phyloP scores from a whole-genome alignment of 2,888 invertebrate genomes.

The Eledone cirrhosa region DNA sequence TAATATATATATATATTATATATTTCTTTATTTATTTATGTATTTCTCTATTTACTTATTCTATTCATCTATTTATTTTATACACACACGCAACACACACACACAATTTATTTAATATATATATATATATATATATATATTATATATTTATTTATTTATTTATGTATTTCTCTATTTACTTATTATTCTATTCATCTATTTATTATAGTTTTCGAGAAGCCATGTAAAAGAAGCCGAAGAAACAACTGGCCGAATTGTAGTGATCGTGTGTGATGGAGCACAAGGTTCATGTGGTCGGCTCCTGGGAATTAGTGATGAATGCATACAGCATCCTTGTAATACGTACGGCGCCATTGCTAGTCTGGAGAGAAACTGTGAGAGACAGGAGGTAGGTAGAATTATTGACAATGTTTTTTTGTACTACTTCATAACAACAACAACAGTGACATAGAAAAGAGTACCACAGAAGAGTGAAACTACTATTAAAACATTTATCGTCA shows the following conservation, averaged over 20 bases:
- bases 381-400: constrained; percentile 28
- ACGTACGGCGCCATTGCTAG: constrained; percentile 61
- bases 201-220: constrained; percentile 56
- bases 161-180: not conserved
- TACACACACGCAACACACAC: too few species aligned
- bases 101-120: too few species aligned
- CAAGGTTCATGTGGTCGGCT: constrained; percentile 53
- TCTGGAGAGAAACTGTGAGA: constrained; percentile 50
- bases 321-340: constrained; percentile 52
- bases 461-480: too few species aligned
- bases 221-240: constrained; percentile 48
- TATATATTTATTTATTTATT: not conserved
- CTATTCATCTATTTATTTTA: too few species aligned
- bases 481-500: too few species aligned
- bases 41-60: too few species aligned
- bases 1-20: too few species aligned
- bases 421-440: too few species aligned
- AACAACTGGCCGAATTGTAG: constrained; percentile 50
- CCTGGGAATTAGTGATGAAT: constrained; percentile 61
- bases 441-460: too few species aligned
- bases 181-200: too few species aligned
- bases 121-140: too few species aligned
- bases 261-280: constrained; percentile 60
- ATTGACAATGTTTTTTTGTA: not conserved
- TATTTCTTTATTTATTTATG: too few species aligned